These are phyloP conservation scores for Sturnira hondurensis DNA, from an alignment of 2,113 vertebrate genomes.

Conservation along the genomic window DNA sequence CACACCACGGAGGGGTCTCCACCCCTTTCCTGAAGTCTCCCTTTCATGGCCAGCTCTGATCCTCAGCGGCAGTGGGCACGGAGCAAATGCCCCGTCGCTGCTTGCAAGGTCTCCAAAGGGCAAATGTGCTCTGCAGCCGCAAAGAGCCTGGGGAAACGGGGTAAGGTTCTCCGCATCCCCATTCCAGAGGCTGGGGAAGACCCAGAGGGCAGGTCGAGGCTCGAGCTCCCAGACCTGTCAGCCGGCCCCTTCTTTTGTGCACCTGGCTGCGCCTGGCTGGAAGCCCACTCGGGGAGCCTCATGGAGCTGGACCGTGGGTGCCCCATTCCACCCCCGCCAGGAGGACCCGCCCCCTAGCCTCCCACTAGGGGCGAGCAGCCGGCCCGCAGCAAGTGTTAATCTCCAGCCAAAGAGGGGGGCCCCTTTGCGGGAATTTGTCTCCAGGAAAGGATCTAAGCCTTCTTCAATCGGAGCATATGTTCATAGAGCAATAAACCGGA, in stretches of 20 bases:
- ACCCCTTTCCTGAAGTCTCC: background rate
- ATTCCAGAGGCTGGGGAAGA: background rate
- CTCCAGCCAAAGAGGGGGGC: conserved; percentile 79
- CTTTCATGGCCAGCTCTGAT: background rate
- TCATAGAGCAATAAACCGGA: conserved; percentile 99
- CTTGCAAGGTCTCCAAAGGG: background rate
- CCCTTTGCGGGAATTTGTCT: conserved; percentile 86
- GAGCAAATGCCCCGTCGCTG: background rate
- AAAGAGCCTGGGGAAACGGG: background rate
- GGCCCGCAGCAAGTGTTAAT: conserved; percentile 79
- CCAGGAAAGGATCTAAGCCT: conserved; percentile 90
- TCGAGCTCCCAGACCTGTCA: background rate
- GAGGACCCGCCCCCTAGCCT: conserved; percentile 26
- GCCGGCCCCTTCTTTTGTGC: conserved; percentile 44
- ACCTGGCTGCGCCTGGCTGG: background rate
- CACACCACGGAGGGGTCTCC: background rate
- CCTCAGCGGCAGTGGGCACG: background rate
- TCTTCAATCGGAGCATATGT: conserved; percentile 96
- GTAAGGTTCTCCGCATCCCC: background rate
- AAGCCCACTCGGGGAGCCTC: background rate
- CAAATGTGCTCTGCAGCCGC: background rate
- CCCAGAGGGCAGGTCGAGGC: background rate
- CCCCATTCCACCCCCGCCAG: background rate
- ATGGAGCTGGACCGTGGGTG: background rate
- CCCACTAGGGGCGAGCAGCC: background rate